These are phyloP conservation scores for Tetramorium simillimum DNA, from an alignment of 1,140 invertebrate genomes.

Conservation along the genomic window DNA sequence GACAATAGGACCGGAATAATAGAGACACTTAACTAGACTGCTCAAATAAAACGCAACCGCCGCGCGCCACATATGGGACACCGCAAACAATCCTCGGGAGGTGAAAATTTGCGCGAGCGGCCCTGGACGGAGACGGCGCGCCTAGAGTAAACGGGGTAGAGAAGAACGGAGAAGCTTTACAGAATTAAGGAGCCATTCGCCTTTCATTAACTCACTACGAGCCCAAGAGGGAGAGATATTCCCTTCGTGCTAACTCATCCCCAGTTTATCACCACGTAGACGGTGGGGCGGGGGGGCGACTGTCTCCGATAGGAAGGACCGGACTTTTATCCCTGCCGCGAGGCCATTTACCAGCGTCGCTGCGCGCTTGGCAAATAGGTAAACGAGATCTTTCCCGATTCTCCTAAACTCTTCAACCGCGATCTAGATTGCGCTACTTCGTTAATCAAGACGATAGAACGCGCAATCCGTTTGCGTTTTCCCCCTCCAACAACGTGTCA, in stretches of 20 bases:
- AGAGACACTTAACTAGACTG: conserved; percentile 22
- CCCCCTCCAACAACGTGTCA: neutral
- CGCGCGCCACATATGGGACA: conserved; percentile 28
- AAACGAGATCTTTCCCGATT: conserved; percentile 58
- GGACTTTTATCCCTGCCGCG: conserved; percentile 54
- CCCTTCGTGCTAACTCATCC: conserved; percentile 65
- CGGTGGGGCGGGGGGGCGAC: neutral
- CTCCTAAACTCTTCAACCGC: conserved; percentile 45
- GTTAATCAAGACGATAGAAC: conserved; percentile 57
- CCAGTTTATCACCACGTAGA: conserved; percentile 51
- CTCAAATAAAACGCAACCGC: conserved; percentile 14
- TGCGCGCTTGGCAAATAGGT: conserved; percentile 59
- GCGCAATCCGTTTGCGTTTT: conserved; percentile 41
- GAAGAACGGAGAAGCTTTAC: conserved; percentile 73
- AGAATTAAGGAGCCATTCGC: conserved; percentile 81
- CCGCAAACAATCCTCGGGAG: conserved; percentile 49
- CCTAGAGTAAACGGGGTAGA: conserved; percentile 63
- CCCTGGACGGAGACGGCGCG: conserved; percentile 53
- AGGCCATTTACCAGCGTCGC: conserved; percentile 60
- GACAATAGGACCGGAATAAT: neutral
- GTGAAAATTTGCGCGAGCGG: conserved; percentile 54
- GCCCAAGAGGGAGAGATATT: conserved; percentile 46
- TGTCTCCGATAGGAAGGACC: conserved; percentile 65
- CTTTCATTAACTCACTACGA: conserved; percentile 78
- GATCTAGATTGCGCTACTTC: conserved; percentile 60